Evolutionary conservation across 2,888 invertebrate genomes (phyloP), one percentile per base, ranked within the genome.

Genomic region (Nephrotoma appendiculata): DNA sequence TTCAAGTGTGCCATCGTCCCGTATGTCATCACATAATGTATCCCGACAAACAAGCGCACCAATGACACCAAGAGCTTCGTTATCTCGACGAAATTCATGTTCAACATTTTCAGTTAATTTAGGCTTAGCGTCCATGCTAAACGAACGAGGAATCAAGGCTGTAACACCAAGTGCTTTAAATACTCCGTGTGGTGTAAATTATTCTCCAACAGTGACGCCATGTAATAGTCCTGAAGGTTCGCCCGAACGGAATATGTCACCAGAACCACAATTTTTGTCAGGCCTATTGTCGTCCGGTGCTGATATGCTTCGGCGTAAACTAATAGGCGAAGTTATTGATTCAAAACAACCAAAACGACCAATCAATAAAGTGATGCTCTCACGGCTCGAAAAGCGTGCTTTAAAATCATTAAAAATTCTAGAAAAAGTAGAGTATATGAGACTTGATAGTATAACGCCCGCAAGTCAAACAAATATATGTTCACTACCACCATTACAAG

Each of bases 121-220:
- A 88, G 95, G 96, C 0, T 91, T 96, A 48, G 96, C 96, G 15
- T 95, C 95, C 89, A 93, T 96, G 94, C 90, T 98, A 89, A 94
- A 97, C 89, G 95, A 96, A 91, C 93, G 96, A 88, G 96, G 96
- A 84, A 95, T 95, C 87, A 94, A 94, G 91, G 95, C 95, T 12
- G 94, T 94, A 0, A 95, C 95, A n/a, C 94, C 95, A 5, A 94
- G 95, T 84, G 94, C 94, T 83, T 91, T 94, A 0, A 93, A 94
- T 88, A 94, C 95, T 5, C 95, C 95, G 6, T 93, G 93, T 83
- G 94, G 94, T 43, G 92, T 93, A 2, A 93, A 93, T 88, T 96
- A 93, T 91, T 94, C 96, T 6, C 96, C 97, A 4, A 97, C 97
- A 0, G 96, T 96, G 6, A 97, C 97, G 6, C 97, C 97, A 1